Evolutionary conservation across 2,797 vertebrate genomes (phyloP).

Genomic region (Syngnathus rostellatus): DNA sequence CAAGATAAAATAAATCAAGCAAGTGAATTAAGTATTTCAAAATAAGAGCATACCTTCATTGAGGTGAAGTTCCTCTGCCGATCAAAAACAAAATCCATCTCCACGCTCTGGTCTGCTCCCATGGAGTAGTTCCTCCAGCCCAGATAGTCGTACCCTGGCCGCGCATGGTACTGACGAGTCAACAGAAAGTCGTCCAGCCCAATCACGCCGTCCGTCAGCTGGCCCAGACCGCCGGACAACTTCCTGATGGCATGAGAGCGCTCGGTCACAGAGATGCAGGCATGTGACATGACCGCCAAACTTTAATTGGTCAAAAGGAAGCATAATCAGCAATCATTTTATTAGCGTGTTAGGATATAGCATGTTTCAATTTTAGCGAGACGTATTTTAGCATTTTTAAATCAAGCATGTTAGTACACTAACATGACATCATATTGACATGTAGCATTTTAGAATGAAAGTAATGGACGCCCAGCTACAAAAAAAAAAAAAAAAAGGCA

Average conservation of each 20-base stretch:
- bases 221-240: conserved; percentile 70
- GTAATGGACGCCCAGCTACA: no score
- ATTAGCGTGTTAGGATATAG: no score
- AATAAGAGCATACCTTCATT: conserved; percentile 69
- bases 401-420: not conserved
- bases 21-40: not conserved
- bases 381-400: not conserved
- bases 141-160: conserved; percentile 79
- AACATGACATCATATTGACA: no score
- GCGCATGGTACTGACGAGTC: conserved; percentile 67
- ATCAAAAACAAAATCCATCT: conserved; percentile 80
- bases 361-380: no score
- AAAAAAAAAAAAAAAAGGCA: no score
- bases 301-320: not conserved
- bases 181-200: conserved; percentile 73
- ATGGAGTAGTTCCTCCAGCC: conserved; percentile 78
- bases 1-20: no score
- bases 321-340: no score
- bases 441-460: no score
- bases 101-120: conserved; percentile 58
- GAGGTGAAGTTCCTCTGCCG: conserved; percentile 76
- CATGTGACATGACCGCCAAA: not conserved
- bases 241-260: conserved; percentile 53
- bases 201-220: conserved; percentile 75
- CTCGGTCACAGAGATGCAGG: not conserved